Percentiles rank a stretch among this genome's conserved stretches.
Conservation (phyloP, 2,797 vertebrate genomes). For the Agapornis canus region DNA sequence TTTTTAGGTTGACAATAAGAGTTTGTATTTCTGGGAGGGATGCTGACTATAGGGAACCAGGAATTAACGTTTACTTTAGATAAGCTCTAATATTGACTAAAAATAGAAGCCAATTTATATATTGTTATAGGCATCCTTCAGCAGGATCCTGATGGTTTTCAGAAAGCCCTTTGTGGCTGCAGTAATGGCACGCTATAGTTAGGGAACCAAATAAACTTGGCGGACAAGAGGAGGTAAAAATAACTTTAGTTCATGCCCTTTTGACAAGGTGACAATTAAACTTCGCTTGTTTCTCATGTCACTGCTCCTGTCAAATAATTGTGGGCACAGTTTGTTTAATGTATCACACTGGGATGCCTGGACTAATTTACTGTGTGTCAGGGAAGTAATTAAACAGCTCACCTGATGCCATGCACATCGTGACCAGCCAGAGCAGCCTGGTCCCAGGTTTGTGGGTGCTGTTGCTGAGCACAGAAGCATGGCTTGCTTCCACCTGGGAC, state of each 20-base stretch:
- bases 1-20: slow-evolving; percentile 8
- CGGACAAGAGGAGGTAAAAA: background rate
- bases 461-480: background rate
- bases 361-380: background rate
- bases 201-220: background rate
- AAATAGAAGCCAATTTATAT: background rate
- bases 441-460: background rate
- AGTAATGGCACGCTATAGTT: background rate
- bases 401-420: background rate
- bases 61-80: slow-evolving; percentile 17
- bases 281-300: background rate
- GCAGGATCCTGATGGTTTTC: background rate
- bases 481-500: background rate
- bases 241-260: background rate
- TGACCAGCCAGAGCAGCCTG: background rate
- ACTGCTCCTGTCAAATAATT: background rate
- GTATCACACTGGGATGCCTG: background rate
- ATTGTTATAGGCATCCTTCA: background rate
- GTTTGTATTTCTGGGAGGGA: background rate
- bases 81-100: slow-evolving; percentile 8
- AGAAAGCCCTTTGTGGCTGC: background rate
- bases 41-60: background rate
- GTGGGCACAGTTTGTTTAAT: background rate
- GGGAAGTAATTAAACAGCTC: background rate
- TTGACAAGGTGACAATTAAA: slow-evolving; percentile 40